Base-by-base conservation (phyloP, 1,140 invertebrate species). In the Drosophila triauraria region DNA sequence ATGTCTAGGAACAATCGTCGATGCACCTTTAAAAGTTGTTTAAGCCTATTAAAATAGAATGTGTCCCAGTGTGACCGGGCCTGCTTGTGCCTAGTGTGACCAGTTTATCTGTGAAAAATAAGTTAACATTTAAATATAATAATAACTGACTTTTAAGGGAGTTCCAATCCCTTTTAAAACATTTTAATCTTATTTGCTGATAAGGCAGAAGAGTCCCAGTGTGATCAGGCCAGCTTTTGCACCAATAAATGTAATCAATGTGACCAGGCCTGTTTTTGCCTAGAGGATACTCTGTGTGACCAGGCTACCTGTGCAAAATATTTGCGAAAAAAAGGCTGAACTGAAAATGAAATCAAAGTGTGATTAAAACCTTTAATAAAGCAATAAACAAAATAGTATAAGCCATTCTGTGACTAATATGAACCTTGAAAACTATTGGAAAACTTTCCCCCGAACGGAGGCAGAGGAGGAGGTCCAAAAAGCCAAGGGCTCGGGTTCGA, bases 351-450 rank as follows among this genome's bases (percentile, higher is more conserved):
- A 15, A 40, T 10, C 17, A 20, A 5, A 13, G 4, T 20, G 1
- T 46, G 43, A 46, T 46, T 46, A 5, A 20, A 20, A 12, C 4
- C 1, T 4, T 2, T 20, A 4, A 20, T 5, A 7, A 53, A 13
- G 4, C 7, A 15, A 38, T 23, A 54, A 3, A 35, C 7, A 13
- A 38, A 23, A 9, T 1, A 0, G 7, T 20, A 15, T 20, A 32
- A 32, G 3, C 8, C n/a, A 20, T 32, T 53, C 5, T 13, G 50
- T 20, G 50, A 23, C n/a, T n/a, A 1, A 35, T 53, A n/a, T 35
- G 30, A n/a, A 58, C 35, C 46, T 32, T 43, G 46, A 47, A n/a
- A 69, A 65, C 15, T 64, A 65, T 65, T 64, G 65, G 60, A 64
- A 69, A 69, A 69, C 65, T 69, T 69, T 69, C 65, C 46, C 65